phyloP scores from a whole-genome alignment of 2,797 vertebrate species.

The Syngnathus rostellatus region DNA sequence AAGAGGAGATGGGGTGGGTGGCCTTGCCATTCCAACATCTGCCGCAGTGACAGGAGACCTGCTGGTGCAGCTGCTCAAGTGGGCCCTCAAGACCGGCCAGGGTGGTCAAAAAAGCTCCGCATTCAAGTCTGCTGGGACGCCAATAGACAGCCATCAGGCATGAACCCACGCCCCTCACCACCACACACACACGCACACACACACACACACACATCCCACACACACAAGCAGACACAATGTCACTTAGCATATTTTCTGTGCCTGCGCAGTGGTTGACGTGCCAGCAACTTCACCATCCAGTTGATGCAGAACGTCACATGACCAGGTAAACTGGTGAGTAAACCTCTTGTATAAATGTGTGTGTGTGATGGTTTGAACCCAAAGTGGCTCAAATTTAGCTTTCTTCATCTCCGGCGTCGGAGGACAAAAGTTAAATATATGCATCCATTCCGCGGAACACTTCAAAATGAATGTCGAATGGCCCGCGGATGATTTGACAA shows the following conservation, averaged over 20 bases:
- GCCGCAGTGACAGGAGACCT: slow-evolving; percentile 35
- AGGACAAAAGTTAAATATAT: no score
- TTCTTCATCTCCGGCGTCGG: no score
- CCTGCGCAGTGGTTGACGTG: slow-evolving; percentile 31
- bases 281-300: slow-evolving; percentile 28
- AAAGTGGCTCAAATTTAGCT: no score
- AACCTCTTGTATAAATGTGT: no score
- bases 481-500: not conserved
- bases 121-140: slow-evolving; percentile 30
- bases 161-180: no score
- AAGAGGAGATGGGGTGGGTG: slow-evolving; percentile 18
- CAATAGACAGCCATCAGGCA: slow-evolving; percentile 15
- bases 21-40: slow-evolving; percentile 26
- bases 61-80: slow-evolving; percentile 26
- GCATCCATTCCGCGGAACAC: no score
- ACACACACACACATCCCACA: slow-evolving; percentile 9
- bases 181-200: slow-evolving; percentile 7
- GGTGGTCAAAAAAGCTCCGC: slow-evolving; percentile 13
- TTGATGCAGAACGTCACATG: no score
- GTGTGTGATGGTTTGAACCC: no score
- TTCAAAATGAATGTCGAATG: not conserved
- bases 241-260: slow-evolving; percentile 26
- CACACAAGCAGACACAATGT: not conserved
- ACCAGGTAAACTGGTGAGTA: no score
- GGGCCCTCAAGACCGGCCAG: slow-evolving; percentile 20